Evolutionary conservation across 2,113 vertebrate genomes (phyloP).

Genomic region (Crotophaga sulcirostris): DNA sequence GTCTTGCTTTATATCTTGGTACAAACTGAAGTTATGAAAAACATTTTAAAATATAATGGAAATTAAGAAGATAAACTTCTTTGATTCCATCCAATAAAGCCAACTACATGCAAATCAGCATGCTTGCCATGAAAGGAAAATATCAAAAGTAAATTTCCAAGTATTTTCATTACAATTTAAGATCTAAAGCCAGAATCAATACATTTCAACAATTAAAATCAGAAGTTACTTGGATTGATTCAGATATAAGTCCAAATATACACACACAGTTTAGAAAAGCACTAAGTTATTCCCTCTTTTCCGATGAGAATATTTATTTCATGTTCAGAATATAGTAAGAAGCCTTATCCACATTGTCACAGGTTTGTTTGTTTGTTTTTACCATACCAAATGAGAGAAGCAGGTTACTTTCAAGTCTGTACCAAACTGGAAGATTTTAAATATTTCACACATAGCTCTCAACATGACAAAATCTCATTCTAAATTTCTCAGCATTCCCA

Average conservation of each 20-base stretch:
- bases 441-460: not conserved
- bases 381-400: not conserved
- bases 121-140: not conserved
- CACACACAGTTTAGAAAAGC: not conserved
- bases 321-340: not conserved
- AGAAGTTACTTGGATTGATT: not conserved
- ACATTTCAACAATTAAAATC: not conserved
- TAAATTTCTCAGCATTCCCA: not conserved
- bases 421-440: not conserved
- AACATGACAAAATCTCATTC: not conserved
- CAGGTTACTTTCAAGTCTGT: not conserved
- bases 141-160: not conserved
- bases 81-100: not conserved
- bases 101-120: not conserved
- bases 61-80: not conserved
- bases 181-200: not conserved
- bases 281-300: not conserved
- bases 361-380: not conserved
- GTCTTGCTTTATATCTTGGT: not conserved
- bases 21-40: not conserved
- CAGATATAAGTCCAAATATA: not conserved
- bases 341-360: not conserved
- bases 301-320: not conserved
- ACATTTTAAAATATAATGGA: not conserved
- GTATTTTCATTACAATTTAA: not conserved